Percentiles rank a stretch among this genome's conserved stretches.
phyloP scores from a whole-genome alignment of 2,797 vertebrate genomes.

The Melanotaenia trifasciata region DNA sequence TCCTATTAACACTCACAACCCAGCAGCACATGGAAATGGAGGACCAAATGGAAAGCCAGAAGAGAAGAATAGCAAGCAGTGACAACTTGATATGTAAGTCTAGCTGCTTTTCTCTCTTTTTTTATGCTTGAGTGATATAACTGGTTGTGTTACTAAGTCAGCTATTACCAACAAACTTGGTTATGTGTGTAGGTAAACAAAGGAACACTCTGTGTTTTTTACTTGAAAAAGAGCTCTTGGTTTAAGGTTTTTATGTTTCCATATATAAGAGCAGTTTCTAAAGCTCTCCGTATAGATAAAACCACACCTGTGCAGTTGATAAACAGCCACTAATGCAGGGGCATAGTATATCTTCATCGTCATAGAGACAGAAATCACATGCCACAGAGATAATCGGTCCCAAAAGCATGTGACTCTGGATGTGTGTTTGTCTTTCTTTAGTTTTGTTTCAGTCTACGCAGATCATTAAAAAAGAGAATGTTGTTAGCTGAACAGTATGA shows the following conservation, averaged over 20 bases:
- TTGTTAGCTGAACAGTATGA: background rate
- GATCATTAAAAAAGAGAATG: background rate
- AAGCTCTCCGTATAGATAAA: background rate
- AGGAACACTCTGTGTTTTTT: conserved; percentile 10
- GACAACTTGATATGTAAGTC: conserved; percentile 85
- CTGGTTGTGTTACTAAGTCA: background rate
- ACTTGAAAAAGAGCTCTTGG: background rate
- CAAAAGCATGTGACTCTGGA: conserved; percentile 57
- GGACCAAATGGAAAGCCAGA: conserved; percentile 66
- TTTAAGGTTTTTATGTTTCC: background rate
- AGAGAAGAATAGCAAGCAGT: conserved; percentile 70
- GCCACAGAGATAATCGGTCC: conserved; percentile 38
- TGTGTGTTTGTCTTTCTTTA: conserved; percentile 12
- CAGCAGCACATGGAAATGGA: conserved; percentile 75
- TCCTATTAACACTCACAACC: conserved; percentile 14
- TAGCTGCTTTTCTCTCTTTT: background rate
- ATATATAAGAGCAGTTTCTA: background rate
- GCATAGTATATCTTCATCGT: conserved; percentile 36
- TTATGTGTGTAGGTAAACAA: no score
- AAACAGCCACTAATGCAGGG: conserved; percentile 1
- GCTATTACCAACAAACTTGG: background rate
- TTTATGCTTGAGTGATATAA: background rate
- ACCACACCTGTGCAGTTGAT: conserved; percentile 33
- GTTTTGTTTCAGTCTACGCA: background rate
- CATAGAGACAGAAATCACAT: conserved; percentile 67